Evolutionary conservation across 1,140 invertebrate species (phyloP), one percentile per base, ranked within the genome.

Genomic region (Dendroctonus valens): DNA sequence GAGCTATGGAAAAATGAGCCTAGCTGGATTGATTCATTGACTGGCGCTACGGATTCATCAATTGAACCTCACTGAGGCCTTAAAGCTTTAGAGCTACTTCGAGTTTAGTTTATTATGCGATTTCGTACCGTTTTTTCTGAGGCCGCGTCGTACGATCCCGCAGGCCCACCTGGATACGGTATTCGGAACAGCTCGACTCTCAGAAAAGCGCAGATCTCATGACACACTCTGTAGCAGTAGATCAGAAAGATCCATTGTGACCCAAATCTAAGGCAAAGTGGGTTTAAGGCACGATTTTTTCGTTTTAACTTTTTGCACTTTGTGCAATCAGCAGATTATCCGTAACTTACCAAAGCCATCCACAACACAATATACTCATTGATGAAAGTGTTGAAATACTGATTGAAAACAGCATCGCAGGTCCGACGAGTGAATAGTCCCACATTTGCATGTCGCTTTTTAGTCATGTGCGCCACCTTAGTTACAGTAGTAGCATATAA

Each of bases 401-500:
- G 97, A 84, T 99, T 99, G 44, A 99, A 83, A 99, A 96, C 65
- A 99, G 81, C 84, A 97, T 88, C 26, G 88, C 85, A 15, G 97
- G 97, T 6, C 96, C 96, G 53, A 98, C 77, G 61, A 98, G 82
- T 11, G 92, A 91, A 79, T 90, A 92, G 82, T 99, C 97, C 77
- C 95, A 87, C 78, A 98, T 93, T 68, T 94, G 90, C 91, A 99
- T 94, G 82, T 97, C 96, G 83, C 93, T 96, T 80, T n/a, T 96
- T 97, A 5, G 95, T 97, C 97, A 99, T 99, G 77, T 99, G 97
- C 38, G 97, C 97, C 70, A 99, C 92, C 94, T 98, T 76, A 26
- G 81, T 79, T 5, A 64, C 15, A 52, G 12, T 14, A n/a, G n/a
- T 52, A 5, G 50, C 50, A 52, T 9, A 15, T 52, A n/a, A 52